Conservation (phyloP, 1,140 invertebrate species). For the Eulimnadia texana region DNA sequence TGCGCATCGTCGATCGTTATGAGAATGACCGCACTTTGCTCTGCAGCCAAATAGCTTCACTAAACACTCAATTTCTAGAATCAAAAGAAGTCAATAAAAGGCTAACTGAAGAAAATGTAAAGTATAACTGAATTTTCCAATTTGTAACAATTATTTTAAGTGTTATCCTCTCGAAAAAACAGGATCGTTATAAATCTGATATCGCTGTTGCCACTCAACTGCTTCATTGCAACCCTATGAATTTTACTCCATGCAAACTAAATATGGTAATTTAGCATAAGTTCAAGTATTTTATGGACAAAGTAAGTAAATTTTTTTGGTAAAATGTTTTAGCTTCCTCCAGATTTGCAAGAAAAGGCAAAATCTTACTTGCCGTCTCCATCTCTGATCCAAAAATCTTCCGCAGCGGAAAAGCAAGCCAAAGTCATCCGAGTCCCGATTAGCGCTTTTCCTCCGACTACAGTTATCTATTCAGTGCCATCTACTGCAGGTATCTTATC, state of each 20-base stretch:
- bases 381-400: constrained; percentile 25
- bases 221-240: constrained; percentile 85
- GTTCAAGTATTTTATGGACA: neutral
- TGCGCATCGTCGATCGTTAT: constrained; percentile 83
- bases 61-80: constrained; percentile 75
- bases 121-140: constrained; percentile 24
- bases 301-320: neutral
- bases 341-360: constrained; percentile 78
- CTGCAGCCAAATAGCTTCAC: constrained; percentile 68
- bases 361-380: constrained; percentile 28
- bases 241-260: constrained; percentile 83
- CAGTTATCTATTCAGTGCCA: constrained; percentile 71
- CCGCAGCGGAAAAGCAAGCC: constrained; percentile 33
- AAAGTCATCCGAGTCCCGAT: constrained; percentile 65
- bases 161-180: constrained; percentile 24
- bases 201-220: constrained; percentile 86
- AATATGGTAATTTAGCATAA: constrained; percentile 58
- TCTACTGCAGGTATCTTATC: neutral
- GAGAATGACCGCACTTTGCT: constrained; percentile 77
- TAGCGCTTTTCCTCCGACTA: constrained; percentile 69
- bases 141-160: constrained; percentile 12
- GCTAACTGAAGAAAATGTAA: constrained; percentile 82
- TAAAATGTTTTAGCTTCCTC: constrained; percentile 53
- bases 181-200: constrained; percentile 89
- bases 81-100: constrained; percentile 71